phyloP scores from a whole-genome alignment of 2,888 invertebrate species.

The Piscicola geometra region DNA sequence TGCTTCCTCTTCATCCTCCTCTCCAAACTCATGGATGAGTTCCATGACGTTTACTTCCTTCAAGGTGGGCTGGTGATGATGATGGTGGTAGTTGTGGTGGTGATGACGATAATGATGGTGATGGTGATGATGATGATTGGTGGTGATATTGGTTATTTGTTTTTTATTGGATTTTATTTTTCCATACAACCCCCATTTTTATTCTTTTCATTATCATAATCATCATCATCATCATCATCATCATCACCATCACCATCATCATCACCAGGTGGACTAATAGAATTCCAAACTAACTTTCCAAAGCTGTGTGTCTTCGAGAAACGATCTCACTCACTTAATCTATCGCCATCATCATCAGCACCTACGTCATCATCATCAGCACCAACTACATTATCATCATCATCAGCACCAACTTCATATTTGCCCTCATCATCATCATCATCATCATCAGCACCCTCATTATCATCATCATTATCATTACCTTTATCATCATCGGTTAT shows the following conservation, averaged over 20 bases:
- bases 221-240: slow-evolving; percentile 11
- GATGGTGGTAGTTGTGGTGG: background rate
- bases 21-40: background rate
- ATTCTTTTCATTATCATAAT: too few relatives aligned
- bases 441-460: too few relatives aligned
- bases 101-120: slow-evolving; percentile 22
- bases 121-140: slow-evolving; percentile 15
- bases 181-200: too few relatives aligned
- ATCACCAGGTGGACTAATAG: background rate
- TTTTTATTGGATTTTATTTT: background rate
- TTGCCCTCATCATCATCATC: too few relatives aligned
- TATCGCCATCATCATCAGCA: background rate
- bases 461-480: too few relatives aligned
- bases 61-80: background rate
- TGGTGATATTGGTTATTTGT: background rate
- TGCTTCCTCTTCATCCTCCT: background rate
- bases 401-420: background rate
- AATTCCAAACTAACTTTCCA: background rate
- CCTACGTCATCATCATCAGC: background rate
- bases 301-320: slow-evolving; percentile 10
- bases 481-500: too few relatives aligned
- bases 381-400: background rate
- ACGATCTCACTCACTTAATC: slow-evolving; percentile 5
- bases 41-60: background rate
- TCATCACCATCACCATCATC: slow-evolving; percentile 16